A percentile compares a stretch with the other conserved stretches of the same genome.
These are phyloP conservation scores for Caenorhabditis japonica DNA, from an alignment of 2,888 invertebrate species.

Conservation along the genomic window DNA sequence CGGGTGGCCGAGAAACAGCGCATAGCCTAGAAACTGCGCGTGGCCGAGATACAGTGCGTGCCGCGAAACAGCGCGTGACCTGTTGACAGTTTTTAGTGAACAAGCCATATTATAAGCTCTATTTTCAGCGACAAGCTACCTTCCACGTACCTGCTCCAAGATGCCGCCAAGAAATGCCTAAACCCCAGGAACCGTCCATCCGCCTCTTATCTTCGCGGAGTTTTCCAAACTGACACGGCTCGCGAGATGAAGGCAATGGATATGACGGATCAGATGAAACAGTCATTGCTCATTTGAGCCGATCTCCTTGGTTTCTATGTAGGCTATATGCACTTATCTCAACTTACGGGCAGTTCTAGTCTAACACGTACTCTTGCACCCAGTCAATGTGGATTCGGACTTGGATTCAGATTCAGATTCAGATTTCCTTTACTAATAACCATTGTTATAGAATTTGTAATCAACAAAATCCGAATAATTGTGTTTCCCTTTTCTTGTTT, in stretches of 20 bases:
- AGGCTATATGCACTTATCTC: conserved; percentile 19
- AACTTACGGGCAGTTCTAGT: conserved; percentile 16
- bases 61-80: too few species aligned
- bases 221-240: conserved; percentile 49
- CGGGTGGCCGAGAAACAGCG: too few species aligned
- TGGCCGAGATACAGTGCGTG: too few species aligned
- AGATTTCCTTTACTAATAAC: conserved; percentile 13
- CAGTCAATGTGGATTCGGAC: not conserved
- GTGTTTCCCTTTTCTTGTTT: too few species aligned
- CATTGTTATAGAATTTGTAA: too few species aligned
- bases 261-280: conserved; percentile 45
- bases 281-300: conserved; percentile 41
- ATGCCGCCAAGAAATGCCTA: conserved; percentile 45
- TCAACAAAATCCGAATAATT: conserved; percentile 11
- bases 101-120: too few species aligned
- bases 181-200: conserved; percentile 44
- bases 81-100: too few species aligned
- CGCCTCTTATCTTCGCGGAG: conserved; percentile 45
- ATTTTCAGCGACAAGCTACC: conserved; percentile 46
- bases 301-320: conserved; percentile 1
- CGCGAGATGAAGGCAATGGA: conserved; percentile 44
- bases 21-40: too few species aligned
- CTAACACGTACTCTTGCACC: not conserved
- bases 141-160: conserved; percentile 35
- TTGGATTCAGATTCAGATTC: too few species aligned